Evolutionary conservation across 2,797 vertebrate species (phyloP), one percentile per base, ranked within the genome.

Genomic region (Leptatherina wallacei): DNA sequence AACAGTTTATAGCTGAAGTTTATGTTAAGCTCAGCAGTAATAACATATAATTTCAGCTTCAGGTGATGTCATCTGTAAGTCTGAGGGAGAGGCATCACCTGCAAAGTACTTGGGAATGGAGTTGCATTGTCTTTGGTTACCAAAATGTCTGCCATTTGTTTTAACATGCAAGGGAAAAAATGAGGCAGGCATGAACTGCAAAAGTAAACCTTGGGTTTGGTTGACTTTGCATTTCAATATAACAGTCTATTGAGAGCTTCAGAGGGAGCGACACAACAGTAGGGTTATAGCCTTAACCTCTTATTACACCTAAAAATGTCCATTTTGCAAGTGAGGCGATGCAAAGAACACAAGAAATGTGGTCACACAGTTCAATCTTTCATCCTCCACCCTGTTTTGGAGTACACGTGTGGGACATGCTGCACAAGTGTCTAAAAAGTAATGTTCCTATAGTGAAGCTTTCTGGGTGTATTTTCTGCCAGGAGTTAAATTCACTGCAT

Each of bases 241-340:
- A 86, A 83, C 78, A 71, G 77, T 85, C 64, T 36, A 61, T 44
- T 24, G 62, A 84, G 55, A 67, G 78, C 65, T 74, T 79, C 60
- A 69, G 51, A 78, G 70, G 77, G 40, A 71, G 54, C 18, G 10
- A 87, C 35, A 86, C 80, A 88, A 86, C 76, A 47, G 79, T 49
- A 85, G 88, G 85, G 77, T 89, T 86, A 86, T 64, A 55, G n/a
- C 70, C 79, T 79, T 44, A 89, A 85, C 86, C 86, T 78, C 84
- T 88, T 85, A 91, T 89, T 92, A 86, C 73, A 85, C 79, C 70
- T 78, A 81, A 90, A 88, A 88, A 82, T 78, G 82, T 29, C 42
- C 27, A 49, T 82, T 84, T 87, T 84, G 61, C 12, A n/a, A 76
- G 29, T 68, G 65, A 82, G 77, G 65, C 30, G 10, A 63, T 54